Percentiles rank a stretch among this genome's conserved stretches.
Evolutionary conservation across 1,140 invertebrate species (phyloP).

Genomic region (Trichomalopsis sarcophagae): DNA sequence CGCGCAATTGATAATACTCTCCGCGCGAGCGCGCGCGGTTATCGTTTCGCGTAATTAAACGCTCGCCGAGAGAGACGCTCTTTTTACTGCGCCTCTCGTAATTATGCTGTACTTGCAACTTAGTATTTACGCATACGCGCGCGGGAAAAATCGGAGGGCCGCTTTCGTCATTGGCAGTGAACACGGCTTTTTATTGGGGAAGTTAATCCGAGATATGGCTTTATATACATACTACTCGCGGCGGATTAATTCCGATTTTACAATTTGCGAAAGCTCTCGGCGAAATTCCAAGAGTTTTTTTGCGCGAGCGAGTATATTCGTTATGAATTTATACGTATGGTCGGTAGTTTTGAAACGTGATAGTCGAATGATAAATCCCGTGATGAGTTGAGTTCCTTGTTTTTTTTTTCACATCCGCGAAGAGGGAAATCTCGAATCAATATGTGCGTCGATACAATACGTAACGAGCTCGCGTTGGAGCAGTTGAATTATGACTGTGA

Average conservation of each 20-base stretch:
- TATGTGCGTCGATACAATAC: conserved; percentile 29
- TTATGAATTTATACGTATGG: too few species aligned
- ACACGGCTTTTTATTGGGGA: neutral
- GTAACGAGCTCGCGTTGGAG: conserved; percentile 37
- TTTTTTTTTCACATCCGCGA: neutral
- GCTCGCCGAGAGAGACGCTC: neutral
- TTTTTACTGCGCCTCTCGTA: neutral
- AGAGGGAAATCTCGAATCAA: conserved; percentile 23
- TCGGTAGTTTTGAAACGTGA: too few species aligned
- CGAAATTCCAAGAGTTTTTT: neutral
- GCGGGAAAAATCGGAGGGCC: neutral
- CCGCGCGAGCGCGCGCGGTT: neutral
- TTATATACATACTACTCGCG: too few species aligned
- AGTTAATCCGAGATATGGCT: neutral
- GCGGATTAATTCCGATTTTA: neutral
- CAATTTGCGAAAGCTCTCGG: neutral
- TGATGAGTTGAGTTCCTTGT: too few species aligned
- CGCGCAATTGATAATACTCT: conserved; percentile 19
- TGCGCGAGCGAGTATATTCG: too few species aligned
- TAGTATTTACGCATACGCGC: neutral
- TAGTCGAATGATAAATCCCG: too few species aligned
- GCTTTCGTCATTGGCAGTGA: conserved; percentile 7
- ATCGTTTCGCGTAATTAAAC: conserved; percentile 56
- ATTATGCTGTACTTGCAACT: conserved; percentile 13
- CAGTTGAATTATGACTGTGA: conserved; percentile 65